These are phyloP conservation scores for Chaetodon auriga DNA, from an alignment of 2,113 vertebrate species.

Conservation along the genomic window DNA sequence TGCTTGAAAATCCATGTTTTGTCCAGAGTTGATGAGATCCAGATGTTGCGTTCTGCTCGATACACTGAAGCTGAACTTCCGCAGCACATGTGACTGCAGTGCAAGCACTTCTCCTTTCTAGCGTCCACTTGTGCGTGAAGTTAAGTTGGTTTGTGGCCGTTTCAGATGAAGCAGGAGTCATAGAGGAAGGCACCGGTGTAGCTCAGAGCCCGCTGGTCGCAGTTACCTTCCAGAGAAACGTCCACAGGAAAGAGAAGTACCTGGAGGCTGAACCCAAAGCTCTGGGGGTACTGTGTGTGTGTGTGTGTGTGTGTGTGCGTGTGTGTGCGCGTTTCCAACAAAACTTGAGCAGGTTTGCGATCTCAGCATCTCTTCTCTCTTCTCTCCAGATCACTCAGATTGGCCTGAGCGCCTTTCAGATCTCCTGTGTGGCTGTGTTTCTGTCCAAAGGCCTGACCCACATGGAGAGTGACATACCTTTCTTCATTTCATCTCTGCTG, in stretches of 20 bases:
- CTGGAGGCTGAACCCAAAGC: constrained; percentile 83
- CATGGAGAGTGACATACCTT: rapidly evolving
- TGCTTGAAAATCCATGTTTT: not conserved
- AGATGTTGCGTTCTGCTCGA: constrained; percentile 27
- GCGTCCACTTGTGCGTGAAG: too few species aligned
- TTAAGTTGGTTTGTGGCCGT: not conserved
- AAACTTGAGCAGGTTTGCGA: not conserved
- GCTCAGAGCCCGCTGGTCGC: constrained; percentile 66
- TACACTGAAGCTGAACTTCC: not conserved
- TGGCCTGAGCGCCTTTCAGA: constrained; percentile 64
- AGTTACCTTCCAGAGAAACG: constrained; percentile 76
- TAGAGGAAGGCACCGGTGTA: constrained; percentile 1
- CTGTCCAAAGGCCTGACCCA: rapidly evolving
- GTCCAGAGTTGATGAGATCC: constrained; percentile 26
- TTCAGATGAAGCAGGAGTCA: constrained; percentile 47
- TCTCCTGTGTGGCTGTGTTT: constrained; percentile 26
- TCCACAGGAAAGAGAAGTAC: constrained; percentile 73
- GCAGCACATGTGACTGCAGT: not conserved
- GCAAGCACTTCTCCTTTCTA: not conserved
- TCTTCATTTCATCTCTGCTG: constrained; percentile 49
- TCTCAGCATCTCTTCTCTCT: not conserved
- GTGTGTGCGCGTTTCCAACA: not conserved
- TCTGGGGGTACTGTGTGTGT: constrained; percentile 74
- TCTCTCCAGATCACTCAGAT: constrained; percentile 79
- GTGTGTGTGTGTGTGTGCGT: not conserved